phyloP scores from a whole-genome alignment of 2,113 vertebrate genomes.

The Charina bottae region DNA sequence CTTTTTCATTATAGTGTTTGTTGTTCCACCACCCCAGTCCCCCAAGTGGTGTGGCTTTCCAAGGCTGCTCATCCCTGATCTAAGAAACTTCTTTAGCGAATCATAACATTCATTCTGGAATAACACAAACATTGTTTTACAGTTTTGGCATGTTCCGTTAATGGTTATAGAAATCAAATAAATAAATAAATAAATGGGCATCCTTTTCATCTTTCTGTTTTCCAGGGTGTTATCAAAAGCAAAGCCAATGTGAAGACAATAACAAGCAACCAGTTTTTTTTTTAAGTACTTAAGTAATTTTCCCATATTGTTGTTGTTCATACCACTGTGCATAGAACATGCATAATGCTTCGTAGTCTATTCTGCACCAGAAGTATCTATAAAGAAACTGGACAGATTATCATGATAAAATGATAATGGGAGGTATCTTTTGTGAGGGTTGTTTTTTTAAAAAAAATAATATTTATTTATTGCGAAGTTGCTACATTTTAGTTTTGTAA shows the following conservation, averaged over 20 bases:
- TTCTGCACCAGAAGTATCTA: too few relatives aligned
- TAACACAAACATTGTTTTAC: not conserved
- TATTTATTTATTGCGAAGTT: not conserved
- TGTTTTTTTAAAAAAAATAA: not conserved
- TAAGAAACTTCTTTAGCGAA: not conserved
- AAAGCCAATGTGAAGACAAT: not conserved
- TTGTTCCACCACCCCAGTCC: not conserved
- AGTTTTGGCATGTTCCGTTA: not conserved
- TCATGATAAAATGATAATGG: not conserved
- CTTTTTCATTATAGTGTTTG: not conserved
- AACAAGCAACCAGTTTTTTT: not conserved
- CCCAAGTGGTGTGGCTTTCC: not conserved
- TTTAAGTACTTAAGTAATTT: not conserved
- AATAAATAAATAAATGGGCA: too few relatives aligned
- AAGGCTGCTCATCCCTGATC: not conserved
- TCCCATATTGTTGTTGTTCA: not conserved
- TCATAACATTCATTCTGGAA: not conserved
- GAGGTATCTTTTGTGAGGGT: not conserved
- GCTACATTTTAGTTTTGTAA: not conserved
- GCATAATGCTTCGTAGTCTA: not conserved
- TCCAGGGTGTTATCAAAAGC: not conserved
- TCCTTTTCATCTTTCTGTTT: not conserved
- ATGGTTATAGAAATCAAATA: too few relatives aligned
- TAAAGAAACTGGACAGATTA: not conserved
- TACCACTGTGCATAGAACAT: not conserved